Conservation (phyloP, 2,113 vertebrate species). For the Anolis carolinensis region DNA sequence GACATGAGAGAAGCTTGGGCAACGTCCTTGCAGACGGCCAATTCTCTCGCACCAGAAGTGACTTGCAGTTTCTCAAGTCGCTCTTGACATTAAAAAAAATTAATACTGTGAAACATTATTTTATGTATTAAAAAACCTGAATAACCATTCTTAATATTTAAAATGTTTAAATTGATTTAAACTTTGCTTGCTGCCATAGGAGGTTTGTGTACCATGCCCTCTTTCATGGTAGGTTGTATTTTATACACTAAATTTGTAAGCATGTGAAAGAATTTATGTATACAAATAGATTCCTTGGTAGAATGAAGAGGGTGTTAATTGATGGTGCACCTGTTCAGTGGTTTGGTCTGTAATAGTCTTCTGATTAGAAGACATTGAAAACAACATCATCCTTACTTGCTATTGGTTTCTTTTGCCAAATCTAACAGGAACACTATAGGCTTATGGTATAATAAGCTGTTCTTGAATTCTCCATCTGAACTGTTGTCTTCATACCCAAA, state of each 20-base stretch:
- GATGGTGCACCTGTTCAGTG: not conserved
- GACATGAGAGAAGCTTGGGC: too few relatives aligned
- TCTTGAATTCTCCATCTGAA: not conserved
- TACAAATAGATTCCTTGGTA: not conserved
- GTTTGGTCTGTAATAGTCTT: not conserved
- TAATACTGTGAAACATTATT: too few relatives aligned
- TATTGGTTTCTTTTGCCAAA: not conserved
- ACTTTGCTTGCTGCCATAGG: too few relatives aligned
- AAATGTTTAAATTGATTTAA: too few relatives aligned
- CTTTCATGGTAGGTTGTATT: not conserved
- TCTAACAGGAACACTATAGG: too few relatives aligned
- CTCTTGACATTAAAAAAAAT: too few relatives aligned
- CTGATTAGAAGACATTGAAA: not conserved
- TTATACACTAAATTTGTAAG: not conserved
- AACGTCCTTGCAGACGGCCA: too few relatives aligned
- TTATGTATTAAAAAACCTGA: too few relatives aligned
- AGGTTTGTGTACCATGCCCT: not conserved
- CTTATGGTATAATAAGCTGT: not conserved
- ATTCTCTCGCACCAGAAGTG: too few relatives aligned
- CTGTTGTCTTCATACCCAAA: not conserved
- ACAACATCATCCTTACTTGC: not conserved
- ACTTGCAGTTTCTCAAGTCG: too few relatives aligned
- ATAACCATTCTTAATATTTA: too few relatives aligned
- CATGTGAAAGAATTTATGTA: not conserved
- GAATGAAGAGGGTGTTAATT: not conserved